Conservation (phyloP, 2,888 invertebrate genomes). For the Baronia brevicornis region DNA sequence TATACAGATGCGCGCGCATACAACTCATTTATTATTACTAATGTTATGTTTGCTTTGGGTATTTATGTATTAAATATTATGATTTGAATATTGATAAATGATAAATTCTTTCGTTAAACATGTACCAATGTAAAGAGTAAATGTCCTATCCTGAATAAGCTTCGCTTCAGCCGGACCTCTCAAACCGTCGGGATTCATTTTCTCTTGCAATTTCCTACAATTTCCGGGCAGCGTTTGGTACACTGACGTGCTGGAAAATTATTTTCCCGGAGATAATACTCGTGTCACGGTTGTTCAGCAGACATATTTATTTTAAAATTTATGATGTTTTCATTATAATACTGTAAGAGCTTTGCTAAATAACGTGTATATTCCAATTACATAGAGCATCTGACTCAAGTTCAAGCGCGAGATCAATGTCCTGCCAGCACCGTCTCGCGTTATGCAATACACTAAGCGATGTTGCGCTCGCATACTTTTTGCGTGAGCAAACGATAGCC, state of each 20-base stretch:
- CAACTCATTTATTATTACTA: too few relatives aligned
- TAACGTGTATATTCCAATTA: too few relatives aligned
- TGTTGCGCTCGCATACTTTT: conserved; percentile 36
- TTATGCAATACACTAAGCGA: conserved; percentile 46
- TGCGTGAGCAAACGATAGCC: conserved; percentile 29
- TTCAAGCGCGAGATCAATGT: conserved; percentile 65
- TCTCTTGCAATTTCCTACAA: conserved; percentile 75
- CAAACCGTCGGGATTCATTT: conserved; percentile 67
- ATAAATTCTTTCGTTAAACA: too few relatives aligned
- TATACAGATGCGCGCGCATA: too few relatives aligned
- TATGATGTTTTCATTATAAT: conserved; percentile 6
- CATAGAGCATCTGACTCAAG: conserved; percentile 40
- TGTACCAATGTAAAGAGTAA: conserved; percentile 17
- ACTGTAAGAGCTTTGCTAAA: too few relatives aligned
- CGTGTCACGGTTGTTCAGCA: conserved; percentile 23
- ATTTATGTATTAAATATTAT: too few relatives aligned
- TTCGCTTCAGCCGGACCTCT: conserved; percentile 45
- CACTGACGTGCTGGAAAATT: conserved; percentile 59
- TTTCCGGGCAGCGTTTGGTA: conserved; percentile 68
- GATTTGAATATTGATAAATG: too few relatives aligned
- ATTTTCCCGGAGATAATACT: conserved; percentile 47
- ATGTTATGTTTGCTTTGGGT: too few relatives aligned
- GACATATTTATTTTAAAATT: conserved; percentile 20
- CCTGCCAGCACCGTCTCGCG: conserved; percentile 38
- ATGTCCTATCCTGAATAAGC: conserved; percentile 23